Evolutionary conservation across 1,140 invertebrate genomes (phyloP).

Genomic region (Cyclina sinensis): DNA sequence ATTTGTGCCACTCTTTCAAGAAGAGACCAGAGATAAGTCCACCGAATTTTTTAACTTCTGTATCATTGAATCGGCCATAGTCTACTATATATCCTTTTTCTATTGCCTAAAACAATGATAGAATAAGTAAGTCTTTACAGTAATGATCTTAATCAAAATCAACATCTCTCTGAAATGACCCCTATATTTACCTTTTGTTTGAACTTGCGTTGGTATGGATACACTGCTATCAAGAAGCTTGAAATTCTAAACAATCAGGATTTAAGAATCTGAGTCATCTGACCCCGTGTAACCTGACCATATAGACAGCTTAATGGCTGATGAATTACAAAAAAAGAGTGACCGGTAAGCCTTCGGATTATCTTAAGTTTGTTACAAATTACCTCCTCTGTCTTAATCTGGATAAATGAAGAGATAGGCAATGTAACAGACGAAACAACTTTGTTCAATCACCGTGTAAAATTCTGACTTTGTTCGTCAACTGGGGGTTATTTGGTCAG

Average conservation of each 20-base stretch:
- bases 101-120: not conserved
- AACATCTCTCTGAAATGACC: not conserved
- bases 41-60: not conserved
- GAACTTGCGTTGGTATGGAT: too few relatives aligned
- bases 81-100: constrained; percentile 14
- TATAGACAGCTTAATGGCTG: too few relatives aligned
- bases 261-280: not conserved
- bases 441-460: too few relatives aligned
- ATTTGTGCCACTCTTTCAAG: not conserved
- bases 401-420: too few relatives aligned
- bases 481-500: too few relatives aligned
- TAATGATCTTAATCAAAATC: not conserved
- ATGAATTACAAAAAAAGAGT: too few relatives aligned
- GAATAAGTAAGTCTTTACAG: not conserved
- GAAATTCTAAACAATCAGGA: not conserved
- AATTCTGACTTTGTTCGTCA: too few relatives aligned
- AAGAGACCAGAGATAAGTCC: not conserved
- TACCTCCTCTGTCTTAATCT: too few relatives aligned
- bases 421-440: too few relatives aligned
- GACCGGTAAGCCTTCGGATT: too few relatives aligned
- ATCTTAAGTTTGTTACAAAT: too few relatives aligned
- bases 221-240: too few relatives aligned
- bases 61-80: not conserved
- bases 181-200: not conserved
- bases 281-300: not conserved